phyloP scores from a whole-genome alignment of 1,140 invertebrate genomes.

The Hyles vespertilio region DNA sequence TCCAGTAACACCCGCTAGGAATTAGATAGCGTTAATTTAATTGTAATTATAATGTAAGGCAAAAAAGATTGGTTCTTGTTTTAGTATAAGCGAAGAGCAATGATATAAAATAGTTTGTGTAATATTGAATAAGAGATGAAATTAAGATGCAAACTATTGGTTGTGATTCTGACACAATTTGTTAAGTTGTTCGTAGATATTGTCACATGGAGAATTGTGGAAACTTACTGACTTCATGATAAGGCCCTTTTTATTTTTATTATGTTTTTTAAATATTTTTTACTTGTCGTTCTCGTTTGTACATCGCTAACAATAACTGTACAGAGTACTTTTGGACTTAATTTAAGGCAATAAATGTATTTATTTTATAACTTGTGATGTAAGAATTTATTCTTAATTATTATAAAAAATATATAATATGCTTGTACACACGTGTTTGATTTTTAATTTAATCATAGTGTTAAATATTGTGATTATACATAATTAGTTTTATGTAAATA shows the following conservation, averaged over 20 bases:
- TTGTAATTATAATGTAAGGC: conserved; percentile 72
- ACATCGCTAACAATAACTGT: conserved; percentile 75
- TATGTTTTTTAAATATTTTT: conserved; percentile 66
- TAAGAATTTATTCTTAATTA: conserved; percentile 76
- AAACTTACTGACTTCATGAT: conserved; percentile 63
- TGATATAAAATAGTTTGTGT: conserved; percentile 75
- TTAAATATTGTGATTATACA: too few relatives aligned
- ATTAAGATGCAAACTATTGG: conserved; percentile 75
- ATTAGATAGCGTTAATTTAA: conserved; percentile 74
- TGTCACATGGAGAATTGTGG: conserved; percentile 55
- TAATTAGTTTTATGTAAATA: too few relatives aligned
- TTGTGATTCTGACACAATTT: conserved; percentile 76
- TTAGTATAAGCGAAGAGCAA: conserved; percentile 73
- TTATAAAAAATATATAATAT: conserved; percentile 75
- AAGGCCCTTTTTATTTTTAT: conserved; percentile 60
- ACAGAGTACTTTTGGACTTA: conserved; percentile 75
- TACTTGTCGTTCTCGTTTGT: conserved; percentile 71
- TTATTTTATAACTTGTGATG: conserved; percentile 76
- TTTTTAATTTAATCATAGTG: conserved; percentile 17
- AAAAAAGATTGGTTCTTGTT: conserved; percentile 71
- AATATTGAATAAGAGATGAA: conserved; percentile 71
- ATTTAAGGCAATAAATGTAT: conserved; percentile 76
- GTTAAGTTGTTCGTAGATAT: conserved; percentile 71
- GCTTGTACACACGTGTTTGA: conserved; percentile 70
- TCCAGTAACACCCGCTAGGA: conserved; percentile 70